These are phyloP conservation scores for Scaptomyza caliginosa DNA, from an alignment of 2,888 invertebrate genomes.

Conservation along the genomic window DNA sequence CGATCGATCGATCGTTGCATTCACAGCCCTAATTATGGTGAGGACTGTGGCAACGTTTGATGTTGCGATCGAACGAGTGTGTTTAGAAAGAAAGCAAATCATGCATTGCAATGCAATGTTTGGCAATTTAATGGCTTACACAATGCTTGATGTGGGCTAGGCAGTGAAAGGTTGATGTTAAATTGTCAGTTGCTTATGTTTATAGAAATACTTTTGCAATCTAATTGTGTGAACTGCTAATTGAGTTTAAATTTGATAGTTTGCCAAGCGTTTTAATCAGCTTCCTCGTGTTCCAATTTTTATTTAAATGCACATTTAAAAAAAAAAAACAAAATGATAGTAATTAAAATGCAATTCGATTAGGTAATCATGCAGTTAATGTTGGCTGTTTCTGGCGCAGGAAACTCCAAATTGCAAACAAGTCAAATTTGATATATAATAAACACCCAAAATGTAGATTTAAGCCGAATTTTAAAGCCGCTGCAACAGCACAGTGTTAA, in stretches of 20 bases:
- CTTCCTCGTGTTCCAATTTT: slow-evolving; percentile 43
- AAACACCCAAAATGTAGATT: slow-evolving; percentile 29
- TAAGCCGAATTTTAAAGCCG: slow-evolving; percentile 29
- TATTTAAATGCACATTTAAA: slow-evolving; percentile 33
- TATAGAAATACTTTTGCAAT: slow-evolving; percentile 20
- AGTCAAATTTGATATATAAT: neutral
- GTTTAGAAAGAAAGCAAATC: neutral
- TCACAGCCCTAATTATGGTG: slow-evolving; percentile 44
- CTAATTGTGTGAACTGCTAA: slow-evolving; percentile 1
- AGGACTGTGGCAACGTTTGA: slow-evolving; percentile 23
- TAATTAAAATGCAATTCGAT: slow-evolving; percentile 52
- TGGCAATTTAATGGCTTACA: slow-evolving; percentile 10
- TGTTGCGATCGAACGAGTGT: slow-evolving; percentile 1
- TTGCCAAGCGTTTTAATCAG: slow-evolving; percentile 14
- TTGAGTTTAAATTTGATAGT: slow-evolving; percentile 3
- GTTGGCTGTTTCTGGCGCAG: slow-evolving; percentile 38
- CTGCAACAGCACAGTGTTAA: slow-evolving; percentile 2
- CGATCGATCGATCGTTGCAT: slow-evolving; percentile 28
- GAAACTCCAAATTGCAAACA: slow-evolving; percentile 31
- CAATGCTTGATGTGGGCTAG: neutral
- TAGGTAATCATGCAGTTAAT: slow-evolving; percentile 58
- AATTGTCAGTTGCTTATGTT: neutral
- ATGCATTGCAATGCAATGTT: slow-evolving; percentile 27
- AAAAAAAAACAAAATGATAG: slow-evolving; percentile 24
- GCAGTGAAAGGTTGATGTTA: slow-evolving; percentile 40